phyloP scores from a whole-genome alignment of 2,113 vertebrate genomes.

The Gasterosteus nipponicus region DNA sequence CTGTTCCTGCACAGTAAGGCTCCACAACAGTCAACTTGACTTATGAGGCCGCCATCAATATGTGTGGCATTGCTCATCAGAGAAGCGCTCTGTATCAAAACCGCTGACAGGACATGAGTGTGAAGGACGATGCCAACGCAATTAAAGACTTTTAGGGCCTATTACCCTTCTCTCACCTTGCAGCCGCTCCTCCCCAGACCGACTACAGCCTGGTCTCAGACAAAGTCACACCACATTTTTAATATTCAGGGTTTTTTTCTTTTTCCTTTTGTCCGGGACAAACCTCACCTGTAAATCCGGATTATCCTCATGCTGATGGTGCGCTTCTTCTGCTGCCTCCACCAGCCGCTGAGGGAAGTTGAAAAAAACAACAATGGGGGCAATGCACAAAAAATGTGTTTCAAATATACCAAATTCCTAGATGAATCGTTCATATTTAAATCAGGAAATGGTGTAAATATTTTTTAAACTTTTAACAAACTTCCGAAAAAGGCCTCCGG shows the following conservation, averaged over 20 bases:
- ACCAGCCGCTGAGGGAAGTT: slow-evolving; percentile 87
- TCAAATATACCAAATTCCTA: neutral
- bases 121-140: slow-evolving; percentile 61
- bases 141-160: slow-evolving; percentile 62
- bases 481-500: neutral
- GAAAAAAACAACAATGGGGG: too few relatives aligned
- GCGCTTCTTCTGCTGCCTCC: slow-evolving; percentile 96
- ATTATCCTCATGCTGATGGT: slow-evolving; percentile 95
- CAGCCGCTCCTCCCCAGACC: slow-evolving; percentile 33
- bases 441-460: neutral
- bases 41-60: slow-evolving; percentile 47
- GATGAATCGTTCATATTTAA: neutral
- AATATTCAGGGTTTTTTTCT: slow-evolving; percentile 1
- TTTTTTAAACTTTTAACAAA: neutral
- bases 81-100: slow-evolving; percentile 55
- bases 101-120: slow-evolving; percentile 47
- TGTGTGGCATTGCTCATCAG: slow-evolving; percentile 43
- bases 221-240: slow-evolving; percentile 24
- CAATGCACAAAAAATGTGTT: neutral
- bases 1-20: neutral
- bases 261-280: neutral
- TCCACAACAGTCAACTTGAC: slow-evolving; percentile 17
- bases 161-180: slow-evolving; percentile 65
- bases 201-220: slow-evolving; percentile 13
- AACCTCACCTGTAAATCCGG: slow-evolving; percentile 93